Base-by-base conservation (phyloP, 1,140 invertebrate species). In the Stenopsyche tienmushanensis region DNA sequence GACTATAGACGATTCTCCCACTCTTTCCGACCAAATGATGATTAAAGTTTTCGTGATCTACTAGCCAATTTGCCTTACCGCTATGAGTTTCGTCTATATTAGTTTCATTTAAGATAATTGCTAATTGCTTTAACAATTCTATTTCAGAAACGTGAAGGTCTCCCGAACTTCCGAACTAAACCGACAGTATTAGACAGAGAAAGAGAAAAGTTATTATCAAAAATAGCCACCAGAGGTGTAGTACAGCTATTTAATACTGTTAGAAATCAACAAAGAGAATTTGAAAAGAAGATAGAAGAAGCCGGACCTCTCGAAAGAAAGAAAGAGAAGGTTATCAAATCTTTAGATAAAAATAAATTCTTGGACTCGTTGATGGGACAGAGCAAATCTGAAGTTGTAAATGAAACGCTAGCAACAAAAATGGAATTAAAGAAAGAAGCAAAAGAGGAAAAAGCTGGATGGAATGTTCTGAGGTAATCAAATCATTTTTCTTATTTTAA, bases 221-320 rank as follows among this genome's bases (percentile, higher is more conserved):
- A 89, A 83, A 91, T 95, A 71, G 93, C 93, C 15, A 94, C 91
- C 62, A 93, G 90, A 74, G 94, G 93, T 73, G 92, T 96, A 2
- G 92, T 96, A 0, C 92, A 95, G 75, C 79, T 97, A 67, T 97
- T 96, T 70, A 96, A 96, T 84, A 90, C 92, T 20, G 93, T 96
- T 0, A 85, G 83, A 73, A 84, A 88, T 70, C 93, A 96, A 77
- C 93, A 96, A 76, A 89, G 87, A 75, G 83, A 86, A 53, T 80
- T 94, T 52, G 84, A 89, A 53, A 83, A 84, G 54, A 87, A 93
- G 77, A 74, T 95, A 64, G 78, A 85, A 42, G 81, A 86, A 64
- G 91, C 85, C 49, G 90, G 91, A 24, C 82, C 87, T n/a, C 82
- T 91, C 24, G 90, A 93, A 77, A 82, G 85, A 41, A 92, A 92